Evolutionary conservation across 1,140 invertebrate species (phyloP), one percentile per base, ranked within the genome.

Genomic region (Lasaia peninsularis): DNA sequence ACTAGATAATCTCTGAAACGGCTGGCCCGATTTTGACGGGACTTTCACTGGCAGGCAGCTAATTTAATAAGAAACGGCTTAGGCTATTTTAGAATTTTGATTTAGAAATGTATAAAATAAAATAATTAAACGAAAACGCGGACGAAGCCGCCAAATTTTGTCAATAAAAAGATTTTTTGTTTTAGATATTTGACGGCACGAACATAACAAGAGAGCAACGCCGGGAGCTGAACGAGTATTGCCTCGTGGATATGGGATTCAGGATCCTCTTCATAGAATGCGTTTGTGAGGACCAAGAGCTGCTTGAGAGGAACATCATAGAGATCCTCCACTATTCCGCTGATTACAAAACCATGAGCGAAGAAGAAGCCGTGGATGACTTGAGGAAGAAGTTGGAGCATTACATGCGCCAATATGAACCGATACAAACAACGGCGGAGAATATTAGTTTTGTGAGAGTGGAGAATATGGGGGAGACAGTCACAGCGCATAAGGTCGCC

Each of bases 231-330:
- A 92, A 94, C 65, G 93, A 97, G 52, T 92, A 93, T 61, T 93
- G 95, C 67, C 91, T 92, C 37, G 89, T 91, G 1, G 92, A 94
- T 62, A 91, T 96, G 75, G 93, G 95, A 33, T 97, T 95, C 83
- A 94, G 96, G 63, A 92, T 98, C 31, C 94, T 99, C 66, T 98
- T 98, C 89, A 93, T 99, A 52, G 97, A 98, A 88, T 97, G 95
- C 73, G 92, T 98, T 40, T 98, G 97, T 88, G 94, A 97, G 67
- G 95, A 98, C 85, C 92, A 94, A 8, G 86, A 91, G 2, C 91
- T 97, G 1, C 91, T 98, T 57, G 94, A 97, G 71, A 92, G 92
- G 18, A 98, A 98, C 87, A 97, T 97, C 49, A 90, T 95, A 86
- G 97, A 98, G 86, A 97, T 98, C 31, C 93, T 98, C 62, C 92